Percentiles rank a stretch among this genome's conserved stretches.
These are phyloP conservation scores for Anthophora plumipes DNA, from an alignment of 2,888 invertebrate species.

Conservation along the genomic window DNA sequence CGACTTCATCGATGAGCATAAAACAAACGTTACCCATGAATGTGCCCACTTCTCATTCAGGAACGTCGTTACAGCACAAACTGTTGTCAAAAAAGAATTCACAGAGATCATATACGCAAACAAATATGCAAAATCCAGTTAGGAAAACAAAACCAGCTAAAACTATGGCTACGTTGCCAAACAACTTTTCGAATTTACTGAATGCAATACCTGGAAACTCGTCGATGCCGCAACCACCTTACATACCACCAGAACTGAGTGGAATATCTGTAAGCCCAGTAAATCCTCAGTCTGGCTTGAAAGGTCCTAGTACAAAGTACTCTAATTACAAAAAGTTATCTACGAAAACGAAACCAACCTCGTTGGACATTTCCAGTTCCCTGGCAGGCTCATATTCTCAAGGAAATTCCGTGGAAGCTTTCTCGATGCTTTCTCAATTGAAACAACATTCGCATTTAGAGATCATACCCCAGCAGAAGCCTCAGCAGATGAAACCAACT, in stretches of 20 bases:
- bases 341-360: constrained; percentile 64
- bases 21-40: constrained; percentile 74
- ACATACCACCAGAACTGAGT: constrained; percentile 75
- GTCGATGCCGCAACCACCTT: constrained; percentile 68
- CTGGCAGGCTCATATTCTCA: constrained; percentile 62
- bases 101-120: constrained; percentile 68
- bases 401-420: constrained; percentile 71
- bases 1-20: constrained; percentile 67
- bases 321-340: constrained; percentile 62
- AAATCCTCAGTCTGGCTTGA: constrained; percentile 34
- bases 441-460: constrained; percentile 82
- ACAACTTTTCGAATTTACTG: constrained; percentile 68
- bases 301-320: constrained; percentile 57
- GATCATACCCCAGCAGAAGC: constrained; percentile 81
- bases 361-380: constrained; percentile 51
- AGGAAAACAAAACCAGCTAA: constrained; percentile 74
- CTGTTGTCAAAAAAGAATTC: constrained; percentile 80
- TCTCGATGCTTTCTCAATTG: constrained; percentile 79
- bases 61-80: constrained; percentile 81
- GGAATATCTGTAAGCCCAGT: constrained; percentile 79
- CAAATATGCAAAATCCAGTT: constrained; percentile 49
- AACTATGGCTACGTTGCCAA: constrained; percentile 66
- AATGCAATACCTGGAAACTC: constrained; percentile 65
- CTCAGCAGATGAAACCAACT: constrained; percentile 68
- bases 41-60: constrained; percentile 64